Conservation (phyloP, 2,888 invertebrate genomes). For the Serripes groenlandicus region DNA sequence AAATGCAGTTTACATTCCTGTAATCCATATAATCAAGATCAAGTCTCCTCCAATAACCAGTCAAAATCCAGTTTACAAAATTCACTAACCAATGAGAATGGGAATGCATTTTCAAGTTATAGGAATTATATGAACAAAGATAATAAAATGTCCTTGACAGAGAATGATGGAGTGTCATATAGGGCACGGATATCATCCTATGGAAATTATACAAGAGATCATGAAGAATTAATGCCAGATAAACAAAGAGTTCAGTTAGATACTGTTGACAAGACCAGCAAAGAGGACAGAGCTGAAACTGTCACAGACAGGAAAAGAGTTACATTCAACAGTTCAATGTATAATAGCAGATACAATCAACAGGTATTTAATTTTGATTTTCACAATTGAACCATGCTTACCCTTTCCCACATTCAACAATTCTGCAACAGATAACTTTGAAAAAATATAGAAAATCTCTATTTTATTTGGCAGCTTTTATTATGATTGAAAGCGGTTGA, state of each 20-base stretch:
- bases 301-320: constrained; percentile 24
- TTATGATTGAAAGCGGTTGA: too few species aligned
- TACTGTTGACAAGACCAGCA: background rate
- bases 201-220: background rate
- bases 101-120: constrained; percentile 15
- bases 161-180: background rate
- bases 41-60: background rate
- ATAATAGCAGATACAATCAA: background rate
- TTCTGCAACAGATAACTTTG: too few species aligned
- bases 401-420: too few species aligned
- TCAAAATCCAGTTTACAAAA: background rate
- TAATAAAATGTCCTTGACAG: background rate
- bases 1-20: background rate
- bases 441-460: too few species aligned
- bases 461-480: too few species aligned
- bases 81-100: background rate
- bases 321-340: constrained; percentile 26
- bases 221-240: background rate
- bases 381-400: too few species aligned
- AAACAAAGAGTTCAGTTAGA: constrained; percentile 3
- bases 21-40: background rate
- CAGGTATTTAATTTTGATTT: constrained; percentile 24
- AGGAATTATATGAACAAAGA: background rate
- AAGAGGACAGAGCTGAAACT: background rate
- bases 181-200: constrained; percentile 6